Percentiles rank a stretch among this genome's conserved stretches.
These are phyloP conservation scores for Bombycilla garrulus DNA, from an alignment of 2,113 vertebrate species.

Conservation along the genomic window DNA sequence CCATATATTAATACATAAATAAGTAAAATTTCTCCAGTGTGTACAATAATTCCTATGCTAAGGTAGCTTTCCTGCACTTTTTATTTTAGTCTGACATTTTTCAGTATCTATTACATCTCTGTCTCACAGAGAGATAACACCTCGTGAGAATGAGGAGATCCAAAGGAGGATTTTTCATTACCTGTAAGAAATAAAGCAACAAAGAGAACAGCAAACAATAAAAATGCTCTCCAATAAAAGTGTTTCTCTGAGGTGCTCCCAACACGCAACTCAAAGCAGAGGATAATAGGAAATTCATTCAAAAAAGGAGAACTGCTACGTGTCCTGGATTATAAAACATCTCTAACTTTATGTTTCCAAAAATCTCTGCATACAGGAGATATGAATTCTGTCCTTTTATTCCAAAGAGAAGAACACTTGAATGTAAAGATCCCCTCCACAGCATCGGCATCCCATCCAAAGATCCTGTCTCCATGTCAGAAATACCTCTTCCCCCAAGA, in stretches of 20 bases:
- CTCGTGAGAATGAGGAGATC: background rate
- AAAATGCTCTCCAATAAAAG: background rate
- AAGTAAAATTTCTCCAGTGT: background rate
- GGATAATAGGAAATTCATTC: background rate
- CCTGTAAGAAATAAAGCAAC: background rate
- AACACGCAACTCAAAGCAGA: background rate
- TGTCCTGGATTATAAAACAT: background rate
- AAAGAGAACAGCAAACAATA: background rate
- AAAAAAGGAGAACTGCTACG: background rate
- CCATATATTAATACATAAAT: background rate
- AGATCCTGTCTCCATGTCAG: background rate
- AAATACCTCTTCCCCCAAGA: background rate
- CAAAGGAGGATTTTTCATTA: background rate
- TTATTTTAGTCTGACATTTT: background rate
- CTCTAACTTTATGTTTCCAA: background rate
- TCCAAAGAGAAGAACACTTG: background rate
- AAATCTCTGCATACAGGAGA: background rate
- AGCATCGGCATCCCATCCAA: background rate
- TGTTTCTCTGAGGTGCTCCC: background rate
- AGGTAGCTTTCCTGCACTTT: background rate
- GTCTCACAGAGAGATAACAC: background rate
- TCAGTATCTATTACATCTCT: background rate
- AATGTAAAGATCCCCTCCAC: background rate
- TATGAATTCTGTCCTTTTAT: background rate
- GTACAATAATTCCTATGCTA: background rate